phyloP scores from a whole-genome alignment of 2,888 invertebrate genomes.

The Punctoribates punctum region DNA sequence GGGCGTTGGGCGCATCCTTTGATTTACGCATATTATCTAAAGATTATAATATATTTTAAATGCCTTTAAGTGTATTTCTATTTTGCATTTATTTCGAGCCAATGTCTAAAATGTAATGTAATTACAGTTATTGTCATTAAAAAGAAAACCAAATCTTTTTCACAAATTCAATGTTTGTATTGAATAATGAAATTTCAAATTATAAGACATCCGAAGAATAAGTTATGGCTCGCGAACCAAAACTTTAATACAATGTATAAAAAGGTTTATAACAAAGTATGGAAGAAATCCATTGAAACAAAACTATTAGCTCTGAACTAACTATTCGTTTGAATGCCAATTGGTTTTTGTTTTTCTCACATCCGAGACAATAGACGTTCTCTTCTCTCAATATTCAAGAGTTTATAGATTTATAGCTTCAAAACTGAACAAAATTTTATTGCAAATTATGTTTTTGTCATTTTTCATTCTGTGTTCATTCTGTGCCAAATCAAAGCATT shows the following conservation, averaged over 20 bases:
- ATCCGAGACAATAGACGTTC: not conserved
- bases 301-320: not conserved
- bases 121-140: not conserved
- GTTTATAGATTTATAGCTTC: too few relatives aligned
- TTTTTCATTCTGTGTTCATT: not conserved
- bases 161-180: too few relatives aligned
- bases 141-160: not conserved
- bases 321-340: not conserved
- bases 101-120: not conserved
- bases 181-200: too few relatives aligned
- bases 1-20: slow-evolving; percentile 29
- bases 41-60: not conserved
- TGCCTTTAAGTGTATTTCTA: not conserved
- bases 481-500: not conserved
- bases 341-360: not conserved
- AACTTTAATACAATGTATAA: not conserved
- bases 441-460: too few relatives aligned
- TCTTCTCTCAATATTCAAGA: not conserved
- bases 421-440: too few relatives aligned
- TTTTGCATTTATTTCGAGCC: too few relatives aligned
- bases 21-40: not conserved
- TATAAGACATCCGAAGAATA: not conserved
- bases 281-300: not conserved
- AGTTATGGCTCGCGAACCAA: not conserved
- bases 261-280: not conserved